phyloP scores from a whole-genome alignment of 1,140 invertebrate genomes.

The Sitobion miscanthi region DNA sequence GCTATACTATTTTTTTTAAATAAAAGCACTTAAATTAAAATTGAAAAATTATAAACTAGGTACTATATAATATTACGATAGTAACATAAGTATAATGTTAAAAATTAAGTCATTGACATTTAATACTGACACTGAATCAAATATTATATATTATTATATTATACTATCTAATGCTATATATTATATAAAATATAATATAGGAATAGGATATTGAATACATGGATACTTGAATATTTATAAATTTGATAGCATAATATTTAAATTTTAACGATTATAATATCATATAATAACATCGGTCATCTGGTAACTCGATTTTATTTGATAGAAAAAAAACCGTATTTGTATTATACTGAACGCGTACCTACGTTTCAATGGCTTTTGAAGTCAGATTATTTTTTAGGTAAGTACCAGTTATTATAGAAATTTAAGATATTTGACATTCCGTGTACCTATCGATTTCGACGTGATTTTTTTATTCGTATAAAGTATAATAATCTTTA shows the following conservation, averaged over 20 bases:
- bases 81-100: not conserved
- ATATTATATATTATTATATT: not conserved
- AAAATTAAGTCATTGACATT: not conserved
- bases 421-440: conserved; percentile 17
- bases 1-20: not conserved
- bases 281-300: not conserved
- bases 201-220: not conserved
- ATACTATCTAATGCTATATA: too few relatives aligned
- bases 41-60: not conserved
- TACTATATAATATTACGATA: not conserved
- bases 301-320: not conserved
- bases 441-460: not conserved
- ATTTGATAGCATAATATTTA: not conserved
- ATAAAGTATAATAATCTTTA: not conserved
- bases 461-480: not conserved
- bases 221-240: not conserved
- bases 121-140: not conserved
- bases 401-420: not conserved
- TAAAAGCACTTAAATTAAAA: too few relatives aligned
- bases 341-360: not conserved
- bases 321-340: not conserved
- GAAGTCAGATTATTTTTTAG: not conserved
- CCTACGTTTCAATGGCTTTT: not conserved
- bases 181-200: not conserved
- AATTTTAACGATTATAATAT: not conserved